These are phyloP conservation scores for Plebejus anna DNA, from an alignment of 2,888 invertebrate species.

Conservation along the genomic window DNA sequence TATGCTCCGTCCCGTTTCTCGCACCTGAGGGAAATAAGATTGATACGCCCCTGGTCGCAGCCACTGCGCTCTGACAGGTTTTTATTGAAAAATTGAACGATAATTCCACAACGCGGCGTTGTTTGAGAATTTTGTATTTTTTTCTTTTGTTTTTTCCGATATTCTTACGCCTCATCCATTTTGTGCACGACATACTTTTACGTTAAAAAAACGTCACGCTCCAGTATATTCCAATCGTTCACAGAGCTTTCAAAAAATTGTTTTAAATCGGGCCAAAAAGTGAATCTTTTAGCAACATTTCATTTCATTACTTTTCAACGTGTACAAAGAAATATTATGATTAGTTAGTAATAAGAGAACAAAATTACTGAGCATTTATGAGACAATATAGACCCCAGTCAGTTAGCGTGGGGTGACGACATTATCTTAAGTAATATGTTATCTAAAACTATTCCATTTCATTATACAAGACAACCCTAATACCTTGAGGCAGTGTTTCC, in stretches of 20 bases:
- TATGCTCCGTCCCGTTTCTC: conserved; percentile 37
- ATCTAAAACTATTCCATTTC: conserved; percentile 29
- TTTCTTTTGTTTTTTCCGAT: conserved; percentile 38
- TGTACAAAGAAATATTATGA: neutral
- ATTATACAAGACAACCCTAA: conserved; percentile 28
- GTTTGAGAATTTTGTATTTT: conserved; percentile 54
- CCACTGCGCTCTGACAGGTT: conserved; percentile 61
- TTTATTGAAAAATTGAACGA: conserved; percentile 76
- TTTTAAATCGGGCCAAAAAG: neutral
- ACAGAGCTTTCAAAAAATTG: neutral
- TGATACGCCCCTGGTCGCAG: conserved; percentile 58
- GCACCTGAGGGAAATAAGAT: conserved; percentile 68
- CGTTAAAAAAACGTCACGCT: neutral
- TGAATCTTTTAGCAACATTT: neutral
- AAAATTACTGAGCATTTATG: conserved; percentile 10
- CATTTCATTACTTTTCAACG: neutral
- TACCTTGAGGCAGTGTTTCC: conserved; percentile 27
- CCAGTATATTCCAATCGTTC: neutral
- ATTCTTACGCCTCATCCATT: neutral
- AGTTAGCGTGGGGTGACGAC: conserved; percentile 24
- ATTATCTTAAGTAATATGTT: conserved; percentile 28
- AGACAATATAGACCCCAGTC: conserved; percentile 8
- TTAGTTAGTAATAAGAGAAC: conserved; percentile 6
- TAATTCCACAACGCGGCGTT: conserved; percentile 60
- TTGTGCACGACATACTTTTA: conserved; percentile 2